Base-by-base conservation (phyloP, 2,113 vertebrate species). In the Lepus timidus region DNA sequence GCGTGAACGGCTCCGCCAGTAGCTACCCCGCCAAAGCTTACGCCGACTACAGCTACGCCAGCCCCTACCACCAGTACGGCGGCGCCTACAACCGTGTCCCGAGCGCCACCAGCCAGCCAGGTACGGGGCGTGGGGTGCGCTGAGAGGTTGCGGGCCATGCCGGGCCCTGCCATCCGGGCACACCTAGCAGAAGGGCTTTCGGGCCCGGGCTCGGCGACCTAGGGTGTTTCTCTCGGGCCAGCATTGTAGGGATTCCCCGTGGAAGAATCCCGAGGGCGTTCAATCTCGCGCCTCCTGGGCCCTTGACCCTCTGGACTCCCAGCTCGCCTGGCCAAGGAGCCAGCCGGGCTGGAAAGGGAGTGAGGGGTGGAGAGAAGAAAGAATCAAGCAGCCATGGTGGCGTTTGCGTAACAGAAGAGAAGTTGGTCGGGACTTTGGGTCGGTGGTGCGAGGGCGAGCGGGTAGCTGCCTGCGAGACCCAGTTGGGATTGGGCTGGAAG, bases 41-140 rank as follows among this genome's bases (percentile, higher is more conserved):
- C 95, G 97, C 99, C 75, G 99, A 99, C 95, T 99, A 99, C 98
- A 98, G 99, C 97, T 99, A 99, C 95, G 98, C 99, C 95, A 99
- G 99, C 90, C 99, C 99, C 79, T 99, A 99, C 92, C 98, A 98
- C 95, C 99, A 99, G 98, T 99, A 99, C 97, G 95, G 99, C 14
- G 99, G 99, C 93, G 98, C 99, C 88, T 99, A 99, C 98, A 99
- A 98, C 98, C 98, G 99, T 97, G 99, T 99, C 33, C 99, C 99
- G 97, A 98, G 99, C 96, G 98, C 99, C 75, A 96, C 98, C 85
- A 99, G 98, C 98, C 99, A 99, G 96, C 99, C 99, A 99, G 99
- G 99, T 99, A 98, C 90, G 97, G 58, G 81, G 31, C 12, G 55
- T 4, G 6, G 49, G 11, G 4, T 1, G 27, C 44, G 51, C 29